Conservation (phyloP, 2,113 vertebrate genomes). For the Lasiurus borealis region DNA sequence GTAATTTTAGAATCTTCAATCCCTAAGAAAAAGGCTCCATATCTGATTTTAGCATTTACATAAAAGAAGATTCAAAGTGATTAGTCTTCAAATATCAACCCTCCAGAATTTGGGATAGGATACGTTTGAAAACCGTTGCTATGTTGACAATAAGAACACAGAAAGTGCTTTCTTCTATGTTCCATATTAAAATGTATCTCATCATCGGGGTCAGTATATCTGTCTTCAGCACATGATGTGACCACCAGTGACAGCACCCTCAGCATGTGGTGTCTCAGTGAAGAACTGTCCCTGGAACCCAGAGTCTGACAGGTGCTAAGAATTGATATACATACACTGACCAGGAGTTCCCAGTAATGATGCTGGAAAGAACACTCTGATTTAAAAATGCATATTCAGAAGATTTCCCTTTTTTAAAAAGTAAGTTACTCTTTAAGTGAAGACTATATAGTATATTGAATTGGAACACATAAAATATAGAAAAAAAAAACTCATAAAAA, state of each 20-base stretch:
- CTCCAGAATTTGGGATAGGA: neutral
- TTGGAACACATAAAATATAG: neutral
- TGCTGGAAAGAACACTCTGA: conserved; percentile 4
- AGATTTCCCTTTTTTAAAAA: neutral
- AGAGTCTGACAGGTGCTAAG: neutral
- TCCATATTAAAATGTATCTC: neutral
- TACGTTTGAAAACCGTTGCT: neutral
- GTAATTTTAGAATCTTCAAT: neutral
- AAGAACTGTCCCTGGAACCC: conserved; percentile 17
- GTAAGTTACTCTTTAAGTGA: neutral
- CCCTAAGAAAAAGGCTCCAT: neutral
- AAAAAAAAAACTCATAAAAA: neutral
- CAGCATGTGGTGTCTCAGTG: neutral
- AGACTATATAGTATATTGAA: neutral
- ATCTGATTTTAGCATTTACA: neutral
- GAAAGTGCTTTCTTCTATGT: neutral
- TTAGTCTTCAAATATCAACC: neutral
- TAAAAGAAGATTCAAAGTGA: neutral
- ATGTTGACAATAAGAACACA: neutral
- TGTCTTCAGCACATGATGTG: neutral
- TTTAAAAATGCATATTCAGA: neutral
- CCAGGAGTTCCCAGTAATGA: neutral
- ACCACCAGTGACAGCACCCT: neutral
- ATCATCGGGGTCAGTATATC: neutral
- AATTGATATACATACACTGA: neutral